Evolutionary conservation across 2,888 invertebrate species (phyloP).

Genomic region (Agriopis leucophaearia): DNA sequence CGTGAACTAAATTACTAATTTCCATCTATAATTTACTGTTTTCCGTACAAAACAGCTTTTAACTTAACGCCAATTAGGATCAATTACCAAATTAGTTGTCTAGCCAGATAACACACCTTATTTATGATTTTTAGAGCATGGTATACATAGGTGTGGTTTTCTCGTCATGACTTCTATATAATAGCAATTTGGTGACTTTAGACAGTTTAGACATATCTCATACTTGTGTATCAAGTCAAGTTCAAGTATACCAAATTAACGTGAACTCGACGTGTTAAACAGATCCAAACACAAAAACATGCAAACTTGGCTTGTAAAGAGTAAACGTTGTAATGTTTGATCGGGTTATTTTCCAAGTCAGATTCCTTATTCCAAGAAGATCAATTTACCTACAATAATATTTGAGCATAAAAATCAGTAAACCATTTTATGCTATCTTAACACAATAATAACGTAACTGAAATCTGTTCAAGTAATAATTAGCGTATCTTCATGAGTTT

Average conservation of each 20-base stretch:
- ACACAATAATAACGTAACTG: no score
- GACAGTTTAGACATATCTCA: no score
- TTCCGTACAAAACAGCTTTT: conserved; percentile 41
- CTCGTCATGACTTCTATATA: conserved; percentile 1
- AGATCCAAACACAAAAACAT: conserved; percentile 7
- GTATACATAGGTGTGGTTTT: conserved; percentile 28
- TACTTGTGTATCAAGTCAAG: no score
- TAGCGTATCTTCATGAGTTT: not conserved
- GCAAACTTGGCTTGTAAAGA: conserved; percentile 12
- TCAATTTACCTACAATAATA: not conserved
- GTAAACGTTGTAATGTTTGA: conserved; percentile 22
- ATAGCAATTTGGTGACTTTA: no score
- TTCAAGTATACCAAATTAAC: conserved; percentile 1
- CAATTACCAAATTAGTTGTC: conserved; percentile 63
- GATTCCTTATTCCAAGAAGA: conserved; percentile 1
- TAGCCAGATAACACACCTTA: conserved; percentile 36
- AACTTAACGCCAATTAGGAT: conserved; percentile 55
- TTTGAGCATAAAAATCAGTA: no score
- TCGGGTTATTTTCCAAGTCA: conserved; percentile 16
- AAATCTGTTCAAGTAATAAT: no score
- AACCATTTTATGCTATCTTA: no score
- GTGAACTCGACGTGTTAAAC: conserved; percentile 6
- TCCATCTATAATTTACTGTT: conserved; percentile 53
- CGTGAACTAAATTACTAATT: conserved; percentile 56
- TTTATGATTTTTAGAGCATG: conserved; percentile 33